Evolutionary conservation across 2,113 vertebrate species (phyloP).

Genomic region (Oncorhynchus gorbuscha): DNA sequence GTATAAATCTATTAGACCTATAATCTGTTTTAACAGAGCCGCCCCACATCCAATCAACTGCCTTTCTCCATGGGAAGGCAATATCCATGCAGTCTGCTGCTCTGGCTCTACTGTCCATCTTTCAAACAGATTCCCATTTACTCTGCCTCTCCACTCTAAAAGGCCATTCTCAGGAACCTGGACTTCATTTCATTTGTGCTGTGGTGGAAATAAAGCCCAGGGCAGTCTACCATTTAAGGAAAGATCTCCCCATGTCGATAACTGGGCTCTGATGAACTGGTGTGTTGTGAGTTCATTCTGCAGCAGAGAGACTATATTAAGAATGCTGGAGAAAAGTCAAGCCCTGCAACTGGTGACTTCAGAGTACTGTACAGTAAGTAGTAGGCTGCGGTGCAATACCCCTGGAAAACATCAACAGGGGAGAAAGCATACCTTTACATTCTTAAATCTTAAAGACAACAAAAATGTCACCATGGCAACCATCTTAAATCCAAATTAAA

Average conservation of each 20-base stretch:
- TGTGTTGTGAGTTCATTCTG: slow-evolving; percentile 6
- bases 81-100: not conserved
- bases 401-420: slow-evolving; percentile 10
- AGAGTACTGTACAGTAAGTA: slow-evolving; percentile 1
- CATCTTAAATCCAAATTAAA: not conserved
- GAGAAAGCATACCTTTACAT: not conserved
- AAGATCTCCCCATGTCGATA: slow-evolving; percentile 64
- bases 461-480: slow-evolving; percentile 14
- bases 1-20: not conserved
- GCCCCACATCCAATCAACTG: not conserved
- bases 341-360: slow-evolving; percentile 30
- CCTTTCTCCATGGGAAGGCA: not conserved
- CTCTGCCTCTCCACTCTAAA: slow-evolving; percentile 42
- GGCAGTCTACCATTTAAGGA: slow-evolving; percentile 74
- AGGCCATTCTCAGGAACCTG: slow-evolving; percentile 55
- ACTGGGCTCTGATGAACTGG: slow-evolving; percentile 53
- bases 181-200: slow-evolving; percentile 44
- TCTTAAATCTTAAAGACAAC: too few species aligned
- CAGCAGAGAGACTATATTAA: slow-evolving; percentile 48
- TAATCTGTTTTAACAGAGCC: not conserved
- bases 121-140: not conserved
- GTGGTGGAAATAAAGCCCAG: slow-evolving; percentile 57
- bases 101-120: not conserved
- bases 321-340: slow-evolving; percentile 38
- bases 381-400: slow-evolving; percentile 4